Base-by-base conservation (phyloP, 2,797 vertebrate species). In the Austrolebias charrua region DNA sequence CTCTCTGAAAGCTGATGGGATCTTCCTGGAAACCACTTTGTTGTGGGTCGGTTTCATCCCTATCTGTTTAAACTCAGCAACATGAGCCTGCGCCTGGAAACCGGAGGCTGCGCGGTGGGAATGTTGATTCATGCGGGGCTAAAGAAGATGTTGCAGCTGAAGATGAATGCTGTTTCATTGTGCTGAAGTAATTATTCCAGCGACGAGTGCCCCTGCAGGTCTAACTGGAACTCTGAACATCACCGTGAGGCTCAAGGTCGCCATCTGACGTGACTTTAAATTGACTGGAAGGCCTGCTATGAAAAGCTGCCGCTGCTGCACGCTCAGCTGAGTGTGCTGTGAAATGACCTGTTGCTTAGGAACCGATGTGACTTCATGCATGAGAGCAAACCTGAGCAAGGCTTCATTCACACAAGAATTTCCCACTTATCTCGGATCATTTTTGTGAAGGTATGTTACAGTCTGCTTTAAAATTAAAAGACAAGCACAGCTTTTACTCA, bases 331-430 rank as follows among this genome's bases (percentile, higher is more conserved):
- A 11, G 19, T 80, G 78, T 89, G 84, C 87, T 86, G 81, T 87
- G 83, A 85, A 88, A 86, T 90, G 79, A 91, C 90, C 83, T 92
- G 92, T 94, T 94, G 93, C 93, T 91, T 91, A 90, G 93, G 73
- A 93, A 93, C 93, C 82, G 60, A 40, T 75, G 69, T 78, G 86
- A 87, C 86, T 90, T 77, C 53, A 81, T 77, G 68, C 76, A 71
- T 83, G 54, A 61, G 69, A 66, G 68, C 38, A 52, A 44, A 57
- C 69, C 82, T 82, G 83, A 78, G 63, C 88, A 91, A 90, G 89
- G 90, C 86, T 75, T 4, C 4, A 68, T 73, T 54, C 70, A 63
- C 40, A 47, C 74, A 73, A 55, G 69, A 74, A 71, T 66, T 78
- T 61, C 65, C 71, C 14, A 59, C 31, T 59, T 28, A 45, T 56